Evolutionary conservation across 2,113 vertebrate genomes (phyloP).

Genomic region (Cololabis saira): DNA sequence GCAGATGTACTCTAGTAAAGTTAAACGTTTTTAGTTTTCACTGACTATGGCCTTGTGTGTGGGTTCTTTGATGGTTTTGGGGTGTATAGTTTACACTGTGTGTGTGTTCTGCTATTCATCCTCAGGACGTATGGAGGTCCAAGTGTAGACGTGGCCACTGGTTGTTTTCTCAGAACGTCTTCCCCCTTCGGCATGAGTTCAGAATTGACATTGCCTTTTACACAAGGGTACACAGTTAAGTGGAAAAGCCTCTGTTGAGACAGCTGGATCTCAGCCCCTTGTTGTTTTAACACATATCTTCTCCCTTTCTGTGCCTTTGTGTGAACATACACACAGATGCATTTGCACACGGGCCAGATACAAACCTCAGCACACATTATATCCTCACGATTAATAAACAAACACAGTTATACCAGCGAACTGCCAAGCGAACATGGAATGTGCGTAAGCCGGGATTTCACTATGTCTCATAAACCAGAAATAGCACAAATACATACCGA

Average conservation of each 20-base stretch:
- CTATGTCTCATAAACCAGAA: constrained; percentile 47
- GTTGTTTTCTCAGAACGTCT: constrained; percentile 48
- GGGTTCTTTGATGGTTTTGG: constrained; percentile 51
- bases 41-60: constrained; percentile 29
- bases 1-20: constrained; percentile 53
- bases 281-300: constrained; percentile 73
- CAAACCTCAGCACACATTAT: constrained; percentile 32
- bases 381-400: constrained; percentile 58
- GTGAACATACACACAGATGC: constrained; percentile 24
- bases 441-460: constrained; percentile 38
- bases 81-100: constrained; percentile 27
- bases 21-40: constrained; percentile 37
- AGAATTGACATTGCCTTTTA: constrained; percentile 71
- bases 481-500: constrained; percentile 65
- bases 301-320: constrained; percentile 38
- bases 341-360: constrained; percentile 9
- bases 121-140: constrained; percentile 42
- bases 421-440: constrained; percentile 46
- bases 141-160: constrained; percentile 72
- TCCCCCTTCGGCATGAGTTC: constrained; percentile 37
- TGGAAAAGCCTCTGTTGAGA: constrained; percentile 80
- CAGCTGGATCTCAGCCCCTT: constrained; percentile 74
- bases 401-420: constrained; percentile 51
- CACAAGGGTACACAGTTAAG: constrained; percentile 76
- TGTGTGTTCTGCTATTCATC: constrained; percentile 37